These are phyloP conservation scores for Aplocera efformata DNA, from an alignment of 2,888 invertebrate genomes.

Conservation along the genomic window DNA sequence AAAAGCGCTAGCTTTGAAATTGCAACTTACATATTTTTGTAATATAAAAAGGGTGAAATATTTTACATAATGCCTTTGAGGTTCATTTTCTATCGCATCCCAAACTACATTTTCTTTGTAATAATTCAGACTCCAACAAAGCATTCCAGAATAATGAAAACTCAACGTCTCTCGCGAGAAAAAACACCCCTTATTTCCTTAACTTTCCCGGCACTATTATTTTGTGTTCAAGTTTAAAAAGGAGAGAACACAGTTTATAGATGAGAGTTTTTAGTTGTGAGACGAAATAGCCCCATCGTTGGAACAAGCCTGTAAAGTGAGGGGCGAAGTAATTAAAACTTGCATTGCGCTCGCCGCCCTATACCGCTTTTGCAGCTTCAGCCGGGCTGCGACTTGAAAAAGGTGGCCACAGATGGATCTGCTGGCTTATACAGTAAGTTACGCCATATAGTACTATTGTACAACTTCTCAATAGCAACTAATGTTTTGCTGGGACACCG, in stretches of 20 bases:
- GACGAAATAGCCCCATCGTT: conserved; percentile 59
- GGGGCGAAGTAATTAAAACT: conserved; percentile 73
- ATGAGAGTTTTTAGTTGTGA: conserved; percentile 65
- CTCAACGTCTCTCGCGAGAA: conserved; percentile 24
- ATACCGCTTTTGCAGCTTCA: conserved; percentile 30
- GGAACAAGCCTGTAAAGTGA: conserved; percentile 56
- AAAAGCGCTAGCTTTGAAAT: too few relatives aligned
- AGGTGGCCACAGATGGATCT: conserved; percentile 2
- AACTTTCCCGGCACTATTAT: conserved; percentile 33
- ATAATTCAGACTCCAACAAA: conserved; percentile 23
- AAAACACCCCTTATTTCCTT: conserved; percentile 27
- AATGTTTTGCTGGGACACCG: too few relatives aligned
- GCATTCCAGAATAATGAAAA: conserved; percentile 29
- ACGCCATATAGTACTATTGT: conserved; percentile 28
- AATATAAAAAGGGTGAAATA: neutral
- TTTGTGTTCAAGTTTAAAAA: conserved; percentile 47
- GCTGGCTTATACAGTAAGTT: conserved; percentile 8
- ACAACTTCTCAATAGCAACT: neutral
- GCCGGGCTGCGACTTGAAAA: conserved; percentile 8
- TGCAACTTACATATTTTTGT: neutral
- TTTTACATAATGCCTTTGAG: conserved; percentile 12
- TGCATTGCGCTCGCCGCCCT: conserved; percentile 40
- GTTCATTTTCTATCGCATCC: conserved; percentile 14
- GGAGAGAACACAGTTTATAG: conserved; percentile 58
- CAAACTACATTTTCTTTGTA: conserved; percentile 19